A percentile compares a stretch with the other conserved stretches of the same genome.
These are phyloP conservation scores for Entomobrya multifasciata DNA, from an alignment of 2,888 invertebrate genomes.

Conservation along the genomic window DNA sequence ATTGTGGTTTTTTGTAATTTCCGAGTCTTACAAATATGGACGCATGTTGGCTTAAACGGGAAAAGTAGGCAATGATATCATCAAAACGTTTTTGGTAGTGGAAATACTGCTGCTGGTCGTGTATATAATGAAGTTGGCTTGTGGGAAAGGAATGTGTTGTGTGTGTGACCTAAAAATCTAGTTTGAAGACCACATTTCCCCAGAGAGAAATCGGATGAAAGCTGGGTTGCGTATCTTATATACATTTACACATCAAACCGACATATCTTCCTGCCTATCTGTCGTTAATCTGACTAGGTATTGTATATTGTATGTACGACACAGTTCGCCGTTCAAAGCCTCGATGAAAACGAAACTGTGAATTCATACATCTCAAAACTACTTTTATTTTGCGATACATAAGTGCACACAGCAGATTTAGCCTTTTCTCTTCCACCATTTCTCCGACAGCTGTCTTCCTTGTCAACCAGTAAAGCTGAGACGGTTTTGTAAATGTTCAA, in stretches of 20 bases:
- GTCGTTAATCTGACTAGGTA: neutral
- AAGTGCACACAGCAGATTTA: conserved; percentile 15
- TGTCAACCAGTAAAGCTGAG: conserved; percentile 39
- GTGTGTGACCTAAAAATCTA: conserved; percentile 51
- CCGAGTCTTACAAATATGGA: no score
- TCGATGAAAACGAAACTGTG: conserved; percentile 15
- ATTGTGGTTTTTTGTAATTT: no score
- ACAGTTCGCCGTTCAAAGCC: neutral
- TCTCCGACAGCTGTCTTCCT: conserved; percentile 51
- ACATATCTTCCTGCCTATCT: conserved; percentile 3
- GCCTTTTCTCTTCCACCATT: neutral
- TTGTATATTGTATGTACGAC: neutral
- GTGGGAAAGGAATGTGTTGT: conserved; percentile 4
- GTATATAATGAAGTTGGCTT: no score
- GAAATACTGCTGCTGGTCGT: neutral
- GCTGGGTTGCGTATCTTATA: conserved; percentile 15
- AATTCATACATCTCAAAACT: neutral
- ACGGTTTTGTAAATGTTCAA: conserved; percentile 32
- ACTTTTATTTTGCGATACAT: no score
- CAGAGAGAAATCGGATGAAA: conserved; percentile 47
- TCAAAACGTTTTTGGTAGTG: neutral
- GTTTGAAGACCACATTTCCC: conserved; percentile 48
- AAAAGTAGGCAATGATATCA: no score
- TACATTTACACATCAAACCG: conserved; percentile 2
- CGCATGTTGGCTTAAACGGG: neutral